A percentile compares a stretch with the other conserved stretches of the same genome.
Conservation (phyloP, 2,888 invertebrate genomes). For the Halictus quadricinctus region DNA sequence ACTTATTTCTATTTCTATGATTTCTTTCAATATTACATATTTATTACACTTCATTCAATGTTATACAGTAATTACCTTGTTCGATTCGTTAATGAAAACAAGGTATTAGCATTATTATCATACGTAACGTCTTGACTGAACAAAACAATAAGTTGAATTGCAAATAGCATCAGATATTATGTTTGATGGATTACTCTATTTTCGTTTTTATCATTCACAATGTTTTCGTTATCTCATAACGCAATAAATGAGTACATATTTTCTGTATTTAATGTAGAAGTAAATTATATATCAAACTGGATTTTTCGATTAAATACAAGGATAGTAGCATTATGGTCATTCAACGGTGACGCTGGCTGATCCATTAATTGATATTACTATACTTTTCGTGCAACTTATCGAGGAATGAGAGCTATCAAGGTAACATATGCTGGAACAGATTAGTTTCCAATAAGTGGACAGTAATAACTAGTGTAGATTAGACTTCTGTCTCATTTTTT, state of each 20-base stretch:
- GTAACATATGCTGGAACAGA: background rate
- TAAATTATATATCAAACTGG: background rate
- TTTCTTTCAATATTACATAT: background rate
- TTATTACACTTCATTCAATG: background rate
- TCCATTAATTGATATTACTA: background rate
- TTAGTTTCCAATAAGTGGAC: background rate
- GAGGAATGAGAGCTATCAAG: background rate
- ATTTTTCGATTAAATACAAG: background rate
- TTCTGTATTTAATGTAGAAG: background rate
- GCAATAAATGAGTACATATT: background rate
- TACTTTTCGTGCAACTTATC: background rate
- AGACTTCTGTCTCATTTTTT: background rate
- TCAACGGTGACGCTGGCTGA: background rate
- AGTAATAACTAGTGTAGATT: background rate
- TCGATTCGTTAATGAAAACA: background rate
- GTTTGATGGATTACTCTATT: background rate
- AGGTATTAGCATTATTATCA: background rate
- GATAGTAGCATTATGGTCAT: background rate
- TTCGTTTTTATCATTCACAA: background rate
- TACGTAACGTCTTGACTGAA: background rate
- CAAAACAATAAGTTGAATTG: background rate
- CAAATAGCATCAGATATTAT: background rate
- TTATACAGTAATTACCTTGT: background rate
- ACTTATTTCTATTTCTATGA: background rate
- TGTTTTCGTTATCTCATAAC: background rate